Evolutionary conservation across 2,113 vertebrate species (phyloP).

Genomic region (Rhabdomys dilectus): DNA sequence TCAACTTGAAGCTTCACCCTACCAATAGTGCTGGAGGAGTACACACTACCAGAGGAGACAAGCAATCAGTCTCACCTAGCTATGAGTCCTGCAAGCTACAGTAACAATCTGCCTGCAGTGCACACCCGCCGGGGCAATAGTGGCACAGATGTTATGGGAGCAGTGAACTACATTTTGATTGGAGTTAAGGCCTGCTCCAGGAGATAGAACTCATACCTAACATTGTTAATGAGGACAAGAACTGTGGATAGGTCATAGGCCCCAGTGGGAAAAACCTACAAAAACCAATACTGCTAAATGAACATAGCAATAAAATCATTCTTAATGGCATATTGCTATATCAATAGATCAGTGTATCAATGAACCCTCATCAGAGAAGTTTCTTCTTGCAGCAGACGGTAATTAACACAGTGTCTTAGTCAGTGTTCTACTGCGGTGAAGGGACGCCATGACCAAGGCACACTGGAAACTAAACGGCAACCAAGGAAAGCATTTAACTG

Average conservation of each 20-base stretch:
- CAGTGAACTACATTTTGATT: background rate
- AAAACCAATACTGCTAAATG: background rate
- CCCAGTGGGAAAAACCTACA: background rate
- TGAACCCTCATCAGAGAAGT: background rate
- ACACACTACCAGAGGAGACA: background rate
- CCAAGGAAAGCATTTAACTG: background rate
- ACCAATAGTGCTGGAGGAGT: background rate
- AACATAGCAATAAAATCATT: background rate
- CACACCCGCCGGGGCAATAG: background rate
- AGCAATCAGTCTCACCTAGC: background rate
- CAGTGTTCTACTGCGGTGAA: background rate
- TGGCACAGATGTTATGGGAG: background rate
- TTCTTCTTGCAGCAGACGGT: background rate
- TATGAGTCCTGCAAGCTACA: background rate
- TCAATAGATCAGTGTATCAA: background rate
- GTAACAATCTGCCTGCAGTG: background rate
- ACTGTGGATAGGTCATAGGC: background rate
- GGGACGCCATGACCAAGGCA: background rate
- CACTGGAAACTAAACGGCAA: background rate
- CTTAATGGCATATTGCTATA: background rate
- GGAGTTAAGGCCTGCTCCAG: background rate
- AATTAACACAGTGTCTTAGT: background rate
- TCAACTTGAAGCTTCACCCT: background rate
- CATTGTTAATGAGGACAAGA: background rate
- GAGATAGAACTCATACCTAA: background rate